Percentiles rank a stretch among this genome's conserved stretches.
phyloP scores from a whole-genome alignment of 64 coral and sea anemone species.

The Montipora capricornis region DNA sequence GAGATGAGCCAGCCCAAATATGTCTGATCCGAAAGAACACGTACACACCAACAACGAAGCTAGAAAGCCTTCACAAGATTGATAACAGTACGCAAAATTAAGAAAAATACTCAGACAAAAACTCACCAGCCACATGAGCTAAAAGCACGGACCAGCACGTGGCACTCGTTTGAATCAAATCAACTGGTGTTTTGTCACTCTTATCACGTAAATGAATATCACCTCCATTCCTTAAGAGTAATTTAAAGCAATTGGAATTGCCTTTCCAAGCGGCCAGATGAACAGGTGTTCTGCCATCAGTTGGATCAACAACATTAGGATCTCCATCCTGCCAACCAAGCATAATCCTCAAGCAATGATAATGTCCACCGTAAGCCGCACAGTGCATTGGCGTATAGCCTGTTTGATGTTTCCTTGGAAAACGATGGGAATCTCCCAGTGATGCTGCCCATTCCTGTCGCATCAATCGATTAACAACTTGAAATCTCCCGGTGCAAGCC shows the following conservation, averaged over 20 bases:
- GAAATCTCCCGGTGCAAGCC: slow-evolving; percentile 64
- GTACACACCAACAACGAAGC: too few species aligned
- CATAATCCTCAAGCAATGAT: slow-evolving; percentile 71
- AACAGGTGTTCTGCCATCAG: slow-evolving; percentile 76
- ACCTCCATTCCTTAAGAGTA: slow-evolving; percentile 71
- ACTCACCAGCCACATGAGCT: slow-evolving; percentile 8
- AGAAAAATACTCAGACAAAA: too few species aligned
- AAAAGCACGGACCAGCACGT: not conserved
- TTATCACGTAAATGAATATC: slow-evolving; percentile 28
- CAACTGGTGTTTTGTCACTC: not conserved
- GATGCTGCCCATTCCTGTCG: slow-evolving; percentile 29
- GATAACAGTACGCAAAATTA: not conserved
- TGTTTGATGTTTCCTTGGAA: not conserved
- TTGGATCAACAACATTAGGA: slow-evolving; percentile 59
- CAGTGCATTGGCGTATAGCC: slow-evolving; percentile 82
- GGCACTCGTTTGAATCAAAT: not conserved
- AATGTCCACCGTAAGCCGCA: slow-evolving; percentile 77
- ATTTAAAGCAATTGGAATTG: slow-evolving; percentile 24
- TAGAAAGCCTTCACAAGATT: too few species aligned
- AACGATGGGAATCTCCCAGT: slow-evolving; percentile 47
- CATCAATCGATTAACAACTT: slow-evolving; percentile 56
- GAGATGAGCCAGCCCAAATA: too few species aligned
- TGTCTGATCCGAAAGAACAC: too few species aligned
- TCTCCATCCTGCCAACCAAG: slow-evolving; percentile 69
- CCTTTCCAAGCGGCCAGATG: slow-evolving; percentile 82